Percentiles rank a stretch among this genome's conserved stretches.
phyloP scores from a whole-genome alignment of 1,140 invertebrate genomes.

The Drosophila nigromelanica region DNA sequence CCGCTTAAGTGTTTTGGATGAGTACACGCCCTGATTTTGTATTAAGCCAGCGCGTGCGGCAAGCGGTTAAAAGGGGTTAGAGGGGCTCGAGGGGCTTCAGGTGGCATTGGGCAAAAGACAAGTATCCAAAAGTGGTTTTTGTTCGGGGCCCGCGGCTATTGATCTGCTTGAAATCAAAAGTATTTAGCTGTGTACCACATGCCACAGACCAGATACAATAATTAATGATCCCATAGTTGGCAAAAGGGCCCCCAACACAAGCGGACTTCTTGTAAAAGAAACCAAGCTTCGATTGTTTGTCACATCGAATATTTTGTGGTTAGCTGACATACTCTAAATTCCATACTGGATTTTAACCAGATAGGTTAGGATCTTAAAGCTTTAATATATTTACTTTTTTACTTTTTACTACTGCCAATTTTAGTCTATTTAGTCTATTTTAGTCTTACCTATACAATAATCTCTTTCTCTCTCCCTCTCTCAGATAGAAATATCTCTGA shows the following conservation, averaged over 20 bases:
- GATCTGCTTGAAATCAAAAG: slow-evolving; percentile 83
- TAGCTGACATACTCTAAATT: too few relatives aligned
- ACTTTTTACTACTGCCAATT: too few relatives aligned
- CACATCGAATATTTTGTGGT: not conserved
- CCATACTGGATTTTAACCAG: too few relatives aligned
- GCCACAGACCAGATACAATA: slow-evolving; percentile 66
- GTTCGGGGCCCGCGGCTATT: slow-evolving; percentile 67
- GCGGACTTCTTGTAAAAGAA: not conserved
- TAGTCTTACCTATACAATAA: too few relatives aligned
- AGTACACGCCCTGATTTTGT: slow-evolving; percentile 81
- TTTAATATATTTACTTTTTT: too few relatives aligned
- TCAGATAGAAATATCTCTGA: too few relatives aligned
- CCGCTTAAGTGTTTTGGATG: slow-evolving; percentile 80
- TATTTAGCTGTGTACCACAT: slow-evolving; percentile 64
- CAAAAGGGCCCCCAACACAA: slow-evolving; percentile 1
- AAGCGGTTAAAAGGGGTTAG: not conserved
- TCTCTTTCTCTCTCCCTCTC: too few relatives aligned
- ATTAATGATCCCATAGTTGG: slow-evolving; percentile 63
- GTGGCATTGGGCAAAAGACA: slow-evolving; percentile 25
- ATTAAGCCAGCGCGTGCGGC: slow-evolving; percentile 60
- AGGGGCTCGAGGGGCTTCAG: not conserved
- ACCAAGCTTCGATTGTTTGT: not conserved
- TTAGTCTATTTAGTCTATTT: too few relatives aligned
- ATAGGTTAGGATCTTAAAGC: too few relatives aligned
- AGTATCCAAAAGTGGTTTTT: slow-evolving; percentile 22